These are phyloP conservation scores for Pseudorectes ferrugineus DNA, from an alignment of 2,113 vertebrate genomes.

Conservation along the genomic window DNA sequence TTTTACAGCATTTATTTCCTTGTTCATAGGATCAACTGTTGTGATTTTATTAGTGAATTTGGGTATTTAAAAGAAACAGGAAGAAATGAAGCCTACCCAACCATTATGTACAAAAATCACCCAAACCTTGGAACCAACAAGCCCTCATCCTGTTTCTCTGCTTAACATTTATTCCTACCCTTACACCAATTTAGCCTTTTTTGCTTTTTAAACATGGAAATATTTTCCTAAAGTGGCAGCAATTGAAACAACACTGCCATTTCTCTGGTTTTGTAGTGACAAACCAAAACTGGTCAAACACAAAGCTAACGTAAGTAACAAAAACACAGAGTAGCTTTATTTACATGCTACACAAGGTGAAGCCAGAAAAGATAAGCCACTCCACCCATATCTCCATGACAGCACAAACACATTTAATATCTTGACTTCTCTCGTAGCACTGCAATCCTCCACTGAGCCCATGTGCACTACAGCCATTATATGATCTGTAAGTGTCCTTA, in stretches of 20 bases:
- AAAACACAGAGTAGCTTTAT: not conserved
- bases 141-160: not conserved
- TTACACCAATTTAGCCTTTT: not conserved
- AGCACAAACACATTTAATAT: not conserved
- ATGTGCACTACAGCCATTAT: not conserved
- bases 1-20: not conserved
- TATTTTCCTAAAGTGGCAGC: not conserved
- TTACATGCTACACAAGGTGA: not conserved
- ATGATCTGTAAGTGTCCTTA: not conserved
- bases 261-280: not conserved
- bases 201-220: not conserved
- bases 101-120: not conserved
- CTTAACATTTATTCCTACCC: not conserved
- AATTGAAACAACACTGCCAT: not conserved
- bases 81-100: not conserved
- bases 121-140: not conserved
- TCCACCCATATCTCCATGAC: not conserved
- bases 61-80: not conserved
- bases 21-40: not conserved
- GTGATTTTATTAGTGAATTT: not conserved
- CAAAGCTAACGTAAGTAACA: not conserved
- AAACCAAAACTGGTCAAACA: not conserved
- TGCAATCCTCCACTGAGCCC: not conserved
- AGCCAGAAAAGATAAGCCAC: not conserved
- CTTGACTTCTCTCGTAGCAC: not conserved